Evolutionary conservation across 1,140 invertebrate species (phyloP).

Genomic region (Sarcophaga peregrina): DNA sequence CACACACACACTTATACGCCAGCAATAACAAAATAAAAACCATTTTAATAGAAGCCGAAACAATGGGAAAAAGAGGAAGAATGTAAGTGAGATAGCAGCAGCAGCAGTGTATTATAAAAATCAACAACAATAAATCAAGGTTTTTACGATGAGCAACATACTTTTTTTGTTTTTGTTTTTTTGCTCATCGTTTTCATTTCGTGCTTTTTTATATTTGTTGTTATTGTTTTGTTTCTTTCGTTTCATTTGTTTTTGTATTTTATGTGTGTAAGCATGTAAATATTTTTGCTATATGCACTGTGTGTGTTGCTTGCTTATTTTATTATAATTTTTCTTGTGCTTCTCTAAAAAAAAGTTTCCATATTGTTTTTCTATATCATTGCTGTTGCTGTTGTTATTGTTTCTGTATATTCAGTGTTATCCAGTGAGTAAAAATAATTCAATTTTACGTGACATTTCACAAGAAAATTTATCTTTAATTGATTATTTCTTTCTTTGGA

Average conservation of each 20-base stretch:
- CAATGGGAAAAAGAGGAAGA: no score
- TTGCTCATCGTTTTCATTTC: no score
- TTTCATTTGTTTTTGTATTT: no score
- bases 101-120: conserved; percentile 3
- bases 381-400: background rate
- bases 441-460: background rate
- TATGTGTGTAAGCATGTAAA: no score
- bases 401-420: background rate
- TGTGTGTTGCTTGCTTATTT: background rate
- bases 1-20: no score
- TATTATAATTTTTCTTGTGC: background rate
- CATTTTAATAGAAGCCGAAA: no score
- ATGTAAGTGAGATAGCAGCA: background rate
- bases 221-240: no score
- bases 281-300: no score
- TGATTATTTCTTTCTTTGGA: no score
- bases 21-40: no score
- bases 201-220: no score
- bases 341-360: conserved; percentile 1
- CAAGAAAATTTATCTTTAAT: background rate
- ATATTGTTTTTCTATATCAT: background rate
- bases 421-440: background rate
- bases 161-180: background rate
- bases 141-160: conserved; percentile 19
- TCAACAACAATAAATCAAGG: conserved; percentile 22